Percentiles rank a stretch among this genome's conserved stretches.
phyloP scores from a whole-genome alignment of 1,140 invertebrate genomes.

The Adelges cooleyi region DNA sequence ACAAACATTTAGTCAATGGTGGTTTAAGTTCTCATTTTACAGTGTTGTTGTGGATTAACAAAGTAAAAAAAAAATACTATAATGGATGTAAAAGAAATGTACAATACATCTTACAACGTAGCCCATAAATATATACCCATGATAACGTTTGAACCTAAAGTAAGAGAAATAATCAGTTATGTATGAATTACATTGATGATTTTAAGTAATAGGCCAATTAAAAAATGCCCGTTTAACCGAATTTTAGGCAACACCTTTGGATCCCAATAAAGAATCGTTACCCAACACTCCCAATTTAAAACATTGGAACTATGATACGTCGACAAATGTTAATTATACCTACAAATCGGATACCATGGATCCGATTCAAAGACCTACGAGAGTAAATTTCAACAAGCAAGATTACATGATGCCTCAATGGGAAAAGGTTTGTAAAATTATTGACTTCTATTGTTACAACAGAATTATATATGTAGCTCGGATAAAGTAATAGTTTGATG shows the following conservation, averaged over 20 bases:
- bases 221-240: too few relatives aligned
- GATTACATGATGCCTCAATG: conserved; percentile 1
- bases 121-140: conserved; percentile 4
- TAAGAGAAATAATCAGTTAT: background rate
- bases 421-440: background rate
- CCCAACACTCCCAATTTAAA: background rate
- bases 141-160: background rate
- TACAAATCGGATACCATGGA: background rate
- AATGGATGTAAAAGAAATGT: background rate
- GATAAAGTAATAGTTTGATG: too few relatives aligned
- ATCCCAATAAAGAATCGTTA: background rate
- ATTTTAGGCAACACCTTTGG: background rate
- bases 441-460: too few relatives aligned
- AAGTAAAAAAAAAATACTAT: too few relatives aligned
- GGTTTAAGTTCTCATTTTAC: too few relatives aligned
- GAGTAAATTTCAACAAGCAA: background rate
- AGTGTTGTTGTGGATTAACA: too few relatives aligned
- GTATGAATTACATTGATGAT: background rate
- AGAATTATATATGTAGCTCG: too few relatives aligned
- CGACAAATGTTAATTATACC: background rate
- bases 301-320: conserved; percentile 13
- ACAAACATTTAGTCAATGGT: too few relatives aligned
- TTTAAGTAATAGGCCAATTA: too few relatives aligned
- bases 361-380: background rate
- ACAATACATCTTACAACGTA: background rate